These are phyloP conservation scores for Leucozona laternaria DNA, from an alignment of 2,888 invertebrate species.

Conservation along the genomic window DNA sequence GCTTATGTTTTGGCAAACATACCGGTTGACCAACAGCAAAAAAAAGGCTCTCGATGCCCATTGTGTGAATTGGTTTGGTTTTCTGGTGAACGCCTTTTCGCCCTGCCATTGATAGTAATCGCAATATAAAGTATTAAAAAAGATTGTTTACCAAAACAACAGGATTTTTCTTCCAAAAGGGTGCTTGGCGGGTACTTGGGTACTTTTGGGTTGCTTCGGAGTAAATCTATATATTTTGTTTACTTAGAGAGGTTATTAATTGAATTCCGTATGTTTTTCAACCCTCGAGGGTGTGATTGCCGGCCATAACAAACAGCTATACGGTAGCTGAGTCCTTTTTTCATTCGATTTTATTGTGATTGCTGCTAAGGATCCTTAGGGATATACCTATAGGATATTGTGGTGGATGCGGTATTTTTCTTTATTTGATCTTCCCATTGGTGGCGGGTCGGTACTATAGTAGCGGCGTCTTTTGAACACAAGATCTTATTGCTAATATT, in stretches of 20 bases:
- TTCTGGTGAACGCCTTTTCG: constrained; percentile 67
- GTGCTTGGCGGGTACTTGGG: no score
- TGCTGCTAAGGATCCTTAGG: constrained; percentile 54
- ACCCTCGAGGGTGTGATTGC: constrained; percentile 74
- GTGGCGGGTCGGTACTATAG: not conserved
- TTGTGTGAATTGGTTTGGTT: constrained; percentile 49
- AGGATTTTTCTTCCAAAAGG: constrained; percentile 58
- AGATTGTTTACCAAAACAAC: constrained; percentile 71
- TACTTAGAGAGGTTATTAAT: constrained; percentile 72
- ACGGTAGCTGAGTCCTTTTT: constrained; percentile 69
- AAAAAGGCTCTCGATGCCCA: constrained; percentile 54
- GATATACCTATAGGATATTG: constrained; percentile 47
- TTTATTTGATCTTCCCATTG: constrained; percentile 33
- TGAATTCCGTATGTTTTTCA: constrained; percentile 65
- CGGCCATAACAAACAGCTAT: constrained; percentile 63
- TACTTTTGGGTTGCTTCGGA: constrained; percentile 45
- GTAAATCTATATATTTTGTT: constrained; percentile 36
- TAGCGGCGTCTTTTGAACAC: constrained; percentile 65
- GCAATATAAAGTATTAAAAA: constrained; percentile 68
- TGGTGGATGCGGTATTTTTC: constrained; percentile 20
- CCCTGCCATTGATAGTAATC: constrained; percentile 1
- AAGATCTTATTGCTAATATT: constrained; percentile 71
- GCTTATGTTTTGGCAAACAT: constrained; percentile 68
- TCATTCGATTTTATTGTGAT: constrained; percentile 71
- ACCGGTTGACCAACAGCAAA: constrained; percentile 48